Conservation (phyloP, 2,113 vertebrate genomes). For the Danionella cerebrum region DNA sequence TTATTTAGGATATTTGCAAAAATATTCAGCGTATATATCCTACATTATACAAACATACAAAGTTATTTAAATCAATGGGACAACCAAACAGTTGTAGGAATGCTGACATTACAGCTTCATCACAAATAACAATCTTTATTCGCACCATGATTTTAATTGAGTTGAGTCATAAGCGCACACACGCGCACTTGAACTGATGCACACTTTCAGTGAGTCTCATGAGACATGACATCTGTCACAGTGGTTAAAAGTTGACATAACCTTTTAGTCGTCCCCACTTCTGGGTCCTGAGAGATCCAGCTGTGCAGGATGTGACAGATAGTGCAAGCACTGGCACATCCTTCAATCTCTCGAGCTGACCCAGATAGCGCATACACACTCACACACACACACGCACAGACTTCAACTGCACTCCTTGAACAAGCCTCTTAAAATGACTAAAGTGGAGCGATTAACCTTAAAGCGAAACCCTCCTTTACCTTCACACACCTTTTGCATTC, state of each 20-base stretch:
- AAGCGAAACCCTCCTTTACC: too few species aligned
- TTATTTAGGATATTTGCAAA: too few species aligned
- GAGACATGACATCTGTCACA: constrained; percentile 1
- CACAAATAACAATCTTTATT: too few species aligned
- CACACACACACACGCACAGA: too few species aligned
- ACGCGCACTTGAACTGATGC: neutral
- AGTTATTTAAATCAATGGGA: too few species aligned
- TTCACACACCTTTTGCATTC: neutral
- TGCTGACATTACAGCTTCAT: too few species aligned
- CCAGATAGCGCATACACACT: neutral
- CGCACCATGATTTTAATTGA: too few species aligned
- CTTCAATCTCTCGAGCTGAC: constrained; percentile 10
- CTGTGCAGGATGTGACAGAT: neutral
- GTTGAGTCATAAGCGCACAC: neutral
- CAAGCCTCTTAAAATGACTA: neutral
- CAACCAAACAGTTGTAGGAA: too few species aligned
- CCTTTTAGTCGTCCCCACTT: constrained; percentile 2
- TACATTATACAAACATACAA: too few species aligned
- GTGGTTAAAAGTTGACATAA: constrained; percentile 15
- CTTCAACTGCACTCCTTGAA: neutral
- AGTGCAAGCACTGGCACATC: neutral
- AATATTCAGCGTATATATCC: too few species aligned
- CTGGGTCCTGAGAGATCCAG: neutral
- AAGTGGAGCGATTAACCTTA: neutral
- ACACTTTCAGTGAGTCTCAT: neutral